Conservation (phyloP, 2,113 vertebrate genomes). For the Bufo gargarizans region DNA sequence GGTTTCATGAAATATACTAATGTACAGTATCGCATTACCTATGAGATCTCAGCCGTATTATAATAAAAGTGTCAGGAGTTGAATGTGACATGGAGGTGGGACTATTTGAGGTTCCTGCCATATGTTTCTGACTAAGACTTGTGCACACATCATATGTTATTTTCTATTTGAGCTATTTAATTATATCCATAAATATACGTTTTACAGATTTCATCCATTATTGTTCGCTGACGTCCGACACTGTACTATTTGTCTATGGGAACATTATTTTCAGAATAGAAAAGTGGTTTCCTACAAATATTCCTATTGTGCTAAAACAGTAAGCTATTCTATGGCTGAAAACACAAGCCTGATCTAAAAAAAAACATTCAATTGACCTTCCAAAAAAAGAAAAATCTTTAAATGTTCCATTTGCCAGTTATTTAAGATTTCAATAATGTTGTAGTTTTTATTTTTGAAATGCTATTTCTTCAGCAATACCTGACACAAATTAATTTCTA, state of each 20-base stretch:
- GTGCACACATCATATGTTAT: constrained; percentile 51
- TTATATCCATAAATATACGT: constrained; percentile 52
- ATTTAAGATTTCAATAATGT: neutral
- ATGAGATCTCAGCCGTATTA: constrained; percentile 39
- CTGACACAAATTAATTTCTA: too few species aligned
- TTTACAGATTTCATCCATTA: constrained; percentile 28
- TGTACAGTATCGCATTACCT: constrained; percentile 39
- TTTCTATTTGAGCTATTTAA: constrained; percentile 48
- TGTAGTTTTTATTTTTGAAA: too few species aligned
- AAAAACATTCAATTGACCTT: neutral
- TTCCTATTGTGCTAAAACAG: neutral
- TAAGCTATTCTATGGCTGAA: neutral
- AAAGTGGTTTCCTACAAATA: neutral
- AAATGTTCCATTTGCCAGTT: neutral
- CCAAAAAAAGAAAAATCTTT: neutral
- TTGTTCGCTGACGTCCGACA: neutral
- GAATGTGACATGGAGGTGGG: constrained; percentile 20
- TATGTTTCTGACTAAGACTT: constrained; percentile 41
- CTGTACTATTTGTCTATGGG: neutral
- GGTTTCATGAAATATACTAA: constrained; percentile 10
- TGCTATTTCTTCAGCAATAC: too few species aligned
- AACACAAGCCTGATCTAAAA: neutral
- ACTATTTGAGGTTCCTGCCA: constrained; percentile 42
- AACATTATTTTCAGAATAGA: constrained; percentile 3
- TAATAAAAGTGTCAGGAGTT: constrained; percentile 29